phyloP scores from a whole-genome alignment of 1,140 invertebrate genomes.

The Tribolium madens region DNA sequence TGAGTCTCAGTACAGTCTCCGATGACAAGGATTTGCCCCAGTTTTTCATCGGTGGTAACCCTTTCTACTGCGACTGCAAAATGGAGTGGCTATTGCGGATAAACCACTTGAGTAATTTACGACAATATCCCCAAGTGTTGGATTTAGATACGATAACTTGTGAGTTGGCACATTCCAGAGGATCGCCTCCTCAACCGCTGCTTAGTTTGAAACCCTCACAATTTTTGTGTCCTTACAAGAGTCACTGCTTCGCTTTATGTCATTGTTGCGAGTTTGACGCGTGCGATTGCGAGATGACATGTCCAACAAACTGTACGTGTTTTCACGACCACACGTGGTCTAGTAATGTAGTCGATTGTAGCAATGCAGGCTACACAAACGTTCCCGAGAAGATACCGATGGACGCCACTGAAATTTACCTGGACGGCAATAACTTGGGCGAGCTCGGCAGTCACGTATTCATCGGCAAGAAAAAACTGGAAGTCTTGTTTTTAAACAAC shows the following conservation, averaged over 20 bases:
- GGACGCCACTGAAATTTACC: conserved; percentile 90
- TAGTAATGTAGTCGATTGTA: conserved; percentile 91
- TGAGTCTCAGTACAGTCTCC: conserved; percentile 75
- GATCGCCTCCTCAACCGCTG: conserved; percentile 77
- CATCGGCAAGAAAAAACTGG: conserved; percentile 87
- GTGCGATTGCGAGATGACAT: conserved; percentile 93
- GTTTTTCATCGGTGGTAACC: conserved; percentile 85
- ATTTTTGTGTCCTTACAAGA: conserved; percentile 88
- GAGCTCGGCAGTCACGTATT: conserved; percentile 86
- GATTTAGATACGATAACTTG: conserved; percentile 88
- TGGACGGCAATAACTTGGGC: conserved; percentile 87
- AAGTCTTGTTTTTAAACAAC: conserved; percentile 85
- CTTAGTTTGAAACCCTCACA: conserved; percentile 83
- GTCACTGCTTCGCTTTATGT: conserved; percentile 90
- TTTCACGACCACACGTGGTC: conserved; percentile 93
- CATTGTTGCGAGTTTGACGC: conserved; percentile 93
- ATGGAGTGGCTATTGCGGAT: conserved; percentile 89
- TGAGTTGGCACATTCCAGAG: conserved; percentile 81
- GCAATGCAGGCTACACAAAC: conserved; percentile 76
- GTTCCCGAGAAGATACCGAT: conserved; percentile 86
- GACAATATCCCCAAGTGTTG: conserved; percentile 86
- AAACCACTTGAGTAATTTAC: conserved; percentile 76
- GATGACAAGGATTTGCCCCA: conserved; percentile 76
- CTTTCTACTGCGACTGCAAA: conserved; percentile 85
- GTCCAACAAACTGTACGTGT: conserved; percentile 86